Base-by-base conservation (phyloP, 2,113 vertebrate species). In the Typhlomys cinereus region DNA sequence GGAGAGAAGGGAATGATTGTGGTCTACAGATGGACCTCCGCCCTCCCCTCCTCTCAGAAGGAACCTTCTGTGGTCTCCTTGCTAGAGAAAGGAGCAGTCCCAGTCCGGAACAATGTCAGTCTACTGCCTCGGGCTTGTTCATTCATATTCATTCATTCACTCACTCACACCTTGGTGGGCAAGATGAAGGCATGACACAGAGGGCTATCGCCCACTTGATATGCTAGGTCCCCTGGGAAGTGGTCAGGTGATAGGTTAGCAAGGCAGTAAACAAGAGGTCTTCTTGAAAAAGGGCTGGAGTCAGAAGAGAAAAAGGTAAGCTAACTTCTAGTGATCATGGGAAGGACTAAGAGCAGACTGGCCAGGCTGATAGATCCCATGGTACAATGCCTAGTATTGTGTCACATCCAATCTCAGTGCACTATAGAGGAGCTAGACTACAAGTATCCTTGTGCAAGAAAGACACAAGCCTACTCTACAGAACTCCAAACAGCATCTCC, bases 151-250 rank as follows among this genome's bases (percentile, higher is more conserved):
- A 48, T 34, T 52, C n/a, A 18, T 39, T 50, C 70, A 73, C 12
- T 73, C 70, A 23, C 7, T 39, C 13, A 0, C 29, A 27, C 5
- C 36, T 71, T 7, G 5, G 8, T 8, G 1, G 1, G 31, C 36
- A 13, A 17, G 8, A 5, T 0, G 0, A 0, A 11, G 18, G 5
- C 15, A 57, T 57, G 54, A 14, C 54, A 57, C 54, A 57, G 21
- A 50, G n/a, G 5, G 31, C 59, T 5, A 0, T 23, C 29, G 0
- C 0, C 0, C 9, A 52, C 48, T 29, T 64, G 41, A 48, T 4
- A 3, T 14, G 15, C 74, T 4, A 1, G 10, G 39, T 18, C 7
- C 36, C 27, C 20, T 11, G 34, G 23, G 61, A 46, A 27, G 61
- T 29, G 34, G 54, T 25, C 59, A 27, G 78, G 36, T 1, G 41